A percentile compares a stretch with the other conserved stretches of the same genome.
Evolutionary conservation across 2,797 vertebrate species (phyloP).

Genomic region (Coregonus ussuriensis): DNA sequence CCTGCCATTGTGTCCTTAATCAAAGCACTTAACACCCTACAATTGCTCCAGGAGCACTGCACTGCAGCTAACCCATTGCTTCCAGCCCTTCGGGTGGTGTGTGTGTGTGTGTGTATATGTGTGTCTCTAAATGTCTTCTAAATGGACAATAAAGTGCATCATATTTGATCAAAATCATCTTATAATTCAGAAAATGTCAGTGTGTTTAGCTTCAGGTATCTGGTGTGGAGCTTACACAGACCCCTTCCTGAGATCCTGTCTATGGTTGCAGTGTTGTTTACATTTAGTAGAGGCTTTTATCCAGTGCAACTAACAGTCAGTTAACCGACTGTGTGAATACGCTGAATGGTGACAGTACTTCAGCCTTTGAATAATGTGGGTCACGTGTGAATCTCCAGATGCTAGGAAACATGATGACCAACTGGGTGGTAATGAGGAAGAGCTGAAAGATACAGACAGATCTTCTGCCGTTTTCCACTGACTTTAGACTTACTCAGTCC

Average conservation of each 20-base stretch:
- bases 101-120: no score
- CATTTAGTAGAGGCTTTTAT: background rate
- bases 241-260: background rate
- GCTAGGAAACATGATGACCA: background rate
- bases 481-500: no score
- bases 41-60: no score
- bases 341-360: background rate
- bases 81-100: no score
- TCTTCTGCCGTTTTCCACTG: no score
- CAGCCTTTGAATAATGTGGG: background rate
- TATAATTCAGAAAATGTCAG: background rate
- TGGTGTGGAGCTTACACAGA: background rate
- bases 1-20: no score
- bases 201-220: background rate
- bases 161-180: background rate
- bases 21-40: no score
- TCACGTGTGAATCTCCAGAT: background rate
- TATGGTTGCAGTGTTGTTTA: background rate
- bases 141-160: background rate
- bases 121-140: no score
- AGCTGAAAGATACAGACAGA: background rate
- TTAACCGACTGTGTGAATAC: no score
- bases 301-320: no score
- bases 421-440: background rate
- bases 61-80: no score